Evolutionary conservation across 2,797 vertebrate species (phyloP).

Genomic region (Semaprochilodus insignis): DNA sequence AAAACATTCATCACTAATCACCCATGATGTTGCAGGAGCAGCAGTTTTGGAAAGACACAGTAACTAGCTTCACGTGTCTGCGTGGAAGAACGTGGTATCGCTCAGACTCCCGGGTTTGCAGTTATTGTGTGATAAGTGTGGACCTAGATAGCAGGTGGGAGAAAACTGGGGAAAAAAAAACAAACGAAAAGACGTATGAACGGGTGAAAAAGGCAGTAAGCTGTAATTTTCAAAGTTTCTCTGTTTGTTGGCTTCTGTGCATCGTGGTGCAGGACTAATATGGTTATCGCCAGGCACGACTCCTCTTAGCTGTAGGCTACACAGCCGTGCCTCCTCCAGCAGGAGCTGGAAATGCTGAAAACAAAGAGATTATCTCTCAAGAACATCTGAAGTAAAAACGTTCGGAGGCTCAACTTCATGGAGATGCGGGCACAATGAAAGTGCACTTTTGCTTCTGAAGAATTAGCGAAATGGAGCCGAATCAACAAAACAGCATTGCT

Average conservation of each 20-base stretch:
- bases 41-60: background rate
- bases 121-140: background rate
- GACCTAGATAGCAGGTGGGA: background rate
- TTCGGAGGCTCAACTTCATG: background rate
- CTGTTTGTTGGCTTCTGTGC: background rate
- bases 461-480: background rate
- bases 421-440: background rate
- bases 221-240: background rate
- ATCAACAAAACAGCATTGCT: constrained; percentile 1
- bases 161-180: background rate
- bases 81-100: background rate
- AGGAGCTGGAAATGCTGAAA: background rate
- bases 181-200: background rate
- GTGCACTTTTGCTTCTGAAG: background rate
- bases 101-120: background rate
- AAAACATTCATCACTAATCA: too few relatives aligned
- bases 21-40: background rate
- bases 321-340: background rate
- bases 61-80: constrained; percentile 1
- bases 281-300: background rate
- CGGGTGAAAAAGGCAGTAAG: background rate
- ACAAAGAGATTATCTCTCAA: constrained; percentile 14
- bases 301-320: constrained; percentile 7
- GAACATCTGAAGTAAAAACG: constrained; percentile 3
- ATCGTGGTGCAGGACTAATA: background rate